Percentiles rank a stretch among this genome's conserved stretches.
These are phyloP conservation scores for Peromyscus californicus DNA, from an alignment of 2,113 vertebrate genomes.

Conservation along the genomic window DNA sequence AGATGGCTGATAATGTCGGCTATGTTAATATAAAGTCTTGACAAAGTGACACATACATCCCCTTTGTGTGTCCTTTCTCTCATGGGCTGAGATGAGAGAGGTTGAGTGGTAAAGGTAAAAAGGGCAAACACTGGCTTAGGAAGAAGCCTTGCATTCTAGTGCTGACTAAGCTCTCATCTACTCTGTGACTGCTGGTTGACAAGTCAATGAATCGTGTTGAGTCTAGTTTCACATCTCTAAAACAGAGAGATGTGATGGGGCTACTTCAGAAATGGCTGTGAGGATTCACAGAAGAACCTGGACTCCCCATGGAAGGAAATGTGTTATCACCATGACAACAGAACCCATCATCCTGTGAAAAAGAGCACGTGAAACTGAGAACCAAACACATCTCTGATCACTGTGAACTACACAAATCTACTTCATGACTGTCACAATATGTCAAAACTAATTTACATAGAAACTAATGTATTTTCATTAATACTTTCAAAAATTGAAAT, in stretches of 20 bases:
- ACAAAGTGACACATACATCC: not conserved
- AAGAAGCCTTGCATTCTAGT: not conserved
- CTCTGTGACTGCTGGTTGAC: not conserved
- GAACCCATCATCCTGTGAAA: not conserved
- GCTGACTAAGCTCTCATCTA: not conserved
- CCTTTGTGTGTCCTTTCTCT: not conserved
- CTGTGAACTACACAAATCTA: not conserved
- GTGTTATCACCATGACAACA: too few species aligned
- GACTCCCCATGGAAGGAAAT: not conserved
- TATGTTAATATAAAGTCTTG: not conserved
- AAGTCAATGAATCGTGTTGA: not conserved
- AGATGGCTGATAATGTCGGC: not conserved
- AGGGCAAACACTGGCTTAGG: not conserved
- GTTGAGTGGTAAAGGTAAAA: not conserved
- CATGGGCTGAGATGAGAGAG: not conserved
- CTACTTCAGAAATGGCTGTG: not conserved
- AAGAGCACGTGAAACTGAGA: not conserved
- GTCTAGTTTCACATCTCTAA: not conserved
- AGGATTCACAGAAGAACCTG: not conserved
- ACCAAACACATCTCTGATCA: not conserved
- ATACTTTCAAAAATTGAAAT: not conserved
- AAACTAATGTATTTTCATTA: slow-evolving; percentile 10
- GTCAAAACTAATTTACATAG: not conserved
- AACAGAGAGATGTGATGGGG: not conserved
- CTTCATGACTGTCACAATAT: not conserved